phyloP scores from a whole-genome alignment of 2,888 invertebrate species.

The Mimumesa dahlbomi region DNA sequence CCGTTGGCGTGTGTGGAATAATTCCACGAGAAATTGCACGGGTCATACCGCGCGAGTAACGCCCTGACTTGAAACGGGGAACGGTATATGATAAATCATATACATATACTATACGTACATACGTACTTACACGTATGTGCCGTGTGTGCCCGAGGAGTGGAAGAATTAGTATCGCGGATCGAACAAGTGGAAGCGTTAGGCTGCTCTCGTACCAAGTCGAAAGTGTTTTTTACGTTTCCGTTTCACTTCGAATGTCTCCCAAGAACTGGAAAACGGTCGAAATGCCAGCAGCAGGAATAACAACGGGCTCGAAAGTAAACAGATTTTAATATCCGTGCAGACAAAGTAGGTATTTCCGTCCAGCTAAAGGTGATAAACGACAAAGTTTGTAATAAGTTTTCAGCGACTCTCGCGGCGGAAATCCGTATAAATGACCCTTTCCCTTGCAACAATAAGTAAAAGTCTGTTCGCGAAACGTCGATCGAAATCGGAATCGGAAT shows the following conservation, averaged over 20 bases:
- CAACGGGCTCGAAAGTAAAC: too few relatives aligned
- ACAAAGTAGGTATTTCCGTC: too few relatives aligned
- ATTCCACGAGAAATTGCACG: constrained; percentile 60
- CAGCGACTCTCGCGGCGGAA: constrained; percentile 19
- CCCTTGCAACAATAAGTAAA: neutral
- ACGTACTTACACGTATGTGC: neutral
- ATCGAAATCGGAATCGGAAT: too few relatives aligned
- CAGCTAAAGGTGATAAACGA: too few relatives aligned
- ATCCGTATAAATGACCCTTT: constrained; percentile 13
- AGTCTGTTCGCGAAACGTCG: constrained; percentile 16
- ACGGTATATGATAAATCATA: constrained; percentile 45
- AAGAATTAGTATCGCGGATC: neutral
- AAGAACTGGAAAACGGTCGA: too few relatives aligned
- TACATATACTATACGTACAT: neutral
- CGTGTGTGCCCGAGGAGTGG: neutral
- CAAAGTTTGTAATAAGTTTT: neutral
- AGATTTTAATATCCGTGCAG: too few relatives aligned
- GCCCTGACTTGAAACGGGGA: constrained; percentile 41
- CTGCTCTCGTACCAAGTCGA: too few relatives aligned
- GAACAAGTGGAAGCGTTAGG: too few relatives aligned
- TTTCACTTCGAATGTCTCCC: too few relatives aligned
- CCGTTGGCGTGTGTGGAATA: constrained; percentile 68
- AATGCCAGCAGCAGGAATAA: too few relatives aligned
- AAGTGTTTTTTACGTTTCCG: too few relatives aligned
- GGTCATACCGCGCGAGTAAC: constrained; percentile 54